These are phyloP conservation scores for Cantharis lateralis DNA, from an alignment of 2,888 invertebrate species.

Conservation along the genomic window DNA sequence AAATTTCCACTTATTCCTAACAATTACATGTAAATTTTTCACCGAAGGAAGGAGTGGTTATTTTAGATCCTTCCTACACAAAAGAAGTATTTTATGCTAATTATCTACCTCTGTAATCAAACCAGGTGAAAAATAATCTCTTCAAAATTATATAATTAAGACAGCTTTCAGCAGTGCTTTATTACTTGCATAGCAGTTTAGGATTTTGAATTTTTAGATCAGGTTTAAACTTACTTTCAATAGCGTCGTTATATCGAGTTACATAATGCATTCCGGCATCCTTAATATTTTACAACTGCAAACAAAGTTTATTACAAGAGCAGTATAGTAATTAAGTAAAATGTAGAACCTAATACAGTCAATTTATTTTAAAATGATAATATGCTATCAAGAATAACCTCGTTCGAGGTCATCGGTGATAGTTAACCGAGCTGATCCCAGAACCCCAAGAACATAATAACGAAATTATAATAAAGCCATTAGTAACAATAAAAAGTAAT, in stretches of 20 bases:
- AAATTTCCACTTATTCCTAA: not conserved
- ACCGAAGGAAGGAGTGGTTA: not conserved
- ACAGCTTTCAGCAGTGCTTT: not conserved
- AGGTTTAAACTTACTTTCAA: not conserved
- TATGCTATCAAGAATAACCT: not conserved
- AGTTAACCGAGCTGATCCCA: not conserved
- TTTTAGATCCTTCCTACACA: not conserved
- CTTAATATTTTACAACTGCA: not conserved
- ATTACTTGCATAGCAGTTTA: not conserved
- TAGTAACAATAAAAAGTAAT: not conserved
- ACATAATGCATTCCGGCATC: not conserved
- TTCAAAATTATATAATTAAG: not conserved
- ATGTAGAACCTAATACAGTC: not conserved
- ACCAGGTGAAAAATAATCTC: not conserved
- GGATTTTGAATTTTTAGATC: not conserved
- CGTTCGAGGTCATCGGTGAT: not conserved
- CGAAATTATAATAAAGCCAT: not conserved
- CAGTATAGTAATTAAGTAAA: not conserved
- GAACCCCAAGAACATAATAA: not conserved
- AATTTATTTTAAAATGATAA: not conserved
- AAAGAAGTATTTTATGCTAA: not conserved
- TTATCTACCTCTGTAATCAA: not conserved
- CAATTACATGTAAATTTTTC: not conserved
- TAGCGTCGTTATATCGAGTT: not conserved
- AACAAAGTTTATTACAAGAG: not conserved